Conservation (phyloP, 2,113 vertebrate genomes). For the Genyomyrus donnyi region DNA sequence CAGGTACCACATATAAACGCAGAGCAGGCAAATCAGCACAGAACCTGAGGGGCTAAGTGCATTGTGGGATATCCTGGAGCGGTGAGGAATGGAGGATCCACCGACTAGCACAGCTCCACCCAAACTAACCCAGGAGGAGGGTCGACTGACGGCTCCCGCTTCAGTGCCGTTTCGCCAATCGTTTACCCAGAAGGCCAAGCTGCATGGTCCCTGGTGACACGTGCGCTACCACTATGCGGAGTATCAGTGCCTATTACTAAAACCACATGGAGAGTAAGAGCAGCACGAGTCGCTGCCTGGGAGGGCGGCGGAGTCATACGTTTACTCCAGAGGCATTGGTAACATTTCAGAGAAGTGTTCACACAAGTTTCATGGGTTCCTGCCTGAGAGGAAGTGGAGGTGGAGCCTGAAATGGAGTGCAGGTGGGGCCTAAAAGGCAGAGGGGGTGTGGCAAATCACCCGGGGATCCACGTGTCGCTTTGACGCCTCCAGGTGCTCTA, state of each 20-base stretch:
- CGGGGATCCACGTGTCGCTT: slow-evolving; percentile 88
- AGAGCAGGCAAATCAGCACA: not conserved
- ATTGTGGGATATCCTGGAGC: not conserved
- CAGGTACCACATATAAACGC: not conserved
- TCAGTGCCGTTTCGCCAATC: not conserved
- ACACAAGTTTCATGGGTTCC: slow-evolving; percentile 84
- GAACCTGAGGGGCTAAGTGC: not conserved
- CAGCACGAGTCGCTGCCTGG: not conserved
- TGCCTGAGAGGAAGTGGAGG: slow-evolving; percentile 62
- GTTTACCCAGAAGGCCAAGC: not conserved
- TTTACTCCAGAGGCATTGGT: not conserved
- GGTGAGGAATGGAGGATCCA: not conserved
- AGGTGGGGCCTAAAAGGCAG: slow-evolving; percentile 66
- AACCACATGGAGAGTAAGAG: not conserved
- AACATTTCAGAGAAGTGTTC: slow-evolving; percentile 37
- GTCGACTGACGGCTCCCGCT: not conserved
- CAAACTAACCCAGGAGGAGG: not conserved
- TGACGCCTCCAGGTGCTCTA: slow-evolving; percentile 99
- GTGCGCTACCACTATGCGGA: not conserved
- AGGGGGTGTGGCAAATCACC: slow-evolving; percentile 92
- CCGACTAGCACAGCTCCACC: not conserved
- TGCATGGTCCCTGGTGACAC: not conserved
- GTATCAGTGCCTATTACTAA: not conserved
- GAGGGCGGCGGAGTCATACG: not conserved
- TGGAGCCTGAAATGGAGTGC: slow-evolving; percentile 40